A percentile compares a stretch with the other conserved stretches of the same genome.
phyloP scores from a whole-genome alignment of 2,888 invertebrate species.

The Perizoma affinitatum region DNA sequence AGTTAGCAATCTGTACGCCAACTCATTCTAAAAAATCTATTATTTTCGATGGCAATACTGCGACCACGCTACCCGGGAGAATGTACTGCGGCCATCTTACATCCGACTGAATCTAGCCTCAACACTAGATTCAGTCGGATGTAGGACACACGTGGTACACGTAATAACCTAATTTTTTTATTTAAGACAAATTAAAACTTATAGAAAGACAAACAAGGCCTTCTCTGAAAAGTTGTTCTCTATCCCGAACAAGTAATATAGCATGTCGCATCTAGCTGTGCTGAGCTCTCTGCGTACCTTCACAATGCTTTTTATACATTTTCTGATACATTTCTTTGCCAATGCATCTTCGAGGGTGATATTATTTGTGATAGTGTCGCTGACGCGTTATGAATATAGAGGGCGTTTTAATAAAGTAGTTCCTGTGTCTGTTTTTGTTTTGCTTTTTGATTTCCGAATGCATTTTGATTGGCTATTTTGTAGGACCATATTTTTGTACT shows the following conservation, averaged over 20 bases:
- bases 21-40: too few relatives aligned
- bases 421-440: conserved; percentile 48
- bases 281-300: conserved; percentile 30
- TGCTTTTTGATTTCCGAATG: conserved; percentile 25
- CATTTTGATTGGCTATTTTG: conserved; percentile 23
- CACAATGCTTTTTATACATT: conserved; percentile 74
- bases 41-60: too few relatives aligned
- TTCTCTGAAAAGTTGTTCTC: too few relatives aligned
- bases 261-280: conserved; percentile 47
- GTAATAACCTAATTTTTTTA: too few relatives aligned
- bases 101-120: too few relatives aligned
- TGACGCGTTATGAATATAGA: conserved; percentile 83
- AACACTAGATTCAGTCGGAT: too few relatives aligned
- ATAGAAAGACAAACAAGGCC: too few relatives aligned
- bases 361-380: conserved; percentile 80
- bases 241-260: not conserved
- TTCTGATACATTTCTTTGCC: conserved; percentile 83
- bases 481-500: not conserved
- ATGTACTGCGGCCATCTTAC: too few relatives aligned
- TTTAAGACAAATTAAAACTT: too few relatives aligned
- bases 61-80: too few relatives aligned
- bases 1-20: too few relatives aligned
- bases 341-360: conserved; percentile 82
- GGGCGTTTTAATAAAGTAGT: conserved; percentile 80
- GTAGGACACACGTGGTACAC: too few relatives aligned